A percentile compares a stretch with the other conserved stretches of the same genome.
Evolutionary conservation across 2,888 invertebrate species (phyloP).

Genomic region (Bombylius major): DNA sequence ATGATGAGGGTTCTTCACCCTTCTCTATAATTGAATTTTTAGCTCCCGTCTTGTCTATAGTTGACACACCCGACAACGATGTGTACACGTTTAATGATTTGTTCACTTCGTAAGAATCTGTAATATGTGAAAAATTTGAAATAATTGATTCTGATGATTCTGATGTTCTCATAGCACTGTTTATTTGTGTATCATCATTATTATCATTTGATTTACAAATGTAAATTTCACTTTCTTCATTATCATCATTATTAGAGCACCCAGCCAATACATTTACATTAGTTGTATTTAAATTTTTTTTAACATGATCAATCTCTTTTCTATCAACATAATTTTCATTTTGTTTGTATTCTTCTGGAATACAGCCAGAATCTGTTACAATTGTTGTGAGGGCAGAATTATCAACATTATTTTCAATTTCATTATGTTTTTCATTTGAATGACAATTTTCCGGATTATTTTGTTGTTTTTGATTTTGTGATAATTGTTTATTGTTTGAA

Average conservation of each 20-base stretch:
- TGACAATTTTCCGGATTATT: not conserved
- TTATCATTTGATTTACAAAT: conserved; percentile 1
- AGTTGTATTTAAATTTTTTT: not conserved
- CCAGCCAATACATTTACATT: too few relatives aligned
- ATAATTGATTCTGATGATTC: not conserved
- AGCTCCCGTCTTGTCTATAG: conserved; percentile 1
- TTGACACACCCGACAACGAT: too few relatives aligned
- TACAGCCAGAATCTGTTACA: not conserved
- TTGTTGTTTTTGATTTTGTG: conserved; percentile 1
- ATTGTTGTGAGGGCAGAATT: not conserved
- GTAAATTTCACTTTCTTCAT: not conserved
- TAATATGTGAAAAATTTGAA: conserved; percentile 3
- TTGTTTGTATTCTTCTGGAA: not conserved
- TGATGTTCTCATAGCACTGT: not conserved
- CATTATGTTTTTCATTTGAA: not conserved
- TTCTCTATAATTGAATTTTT: not conserved
- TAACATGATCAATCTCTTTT: too few relatives aligned
- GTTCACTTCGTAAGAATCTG: conserved; percentile 2
- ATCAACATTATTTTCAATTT: not conserved
- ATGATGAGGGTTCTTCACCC: conserved; percentile 1
- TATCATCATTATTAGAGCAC: not conserved
- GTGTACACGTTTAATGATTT: not conserved
- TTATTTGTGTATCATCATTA: not conserved
- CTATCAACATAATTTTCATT: too few relatives aligned
- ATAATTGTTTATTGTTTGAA: not conserved